phyloP scores from a whole-genome alignment of 2,113 vertebrate species.

The Megaceryle maxima region DNA sequence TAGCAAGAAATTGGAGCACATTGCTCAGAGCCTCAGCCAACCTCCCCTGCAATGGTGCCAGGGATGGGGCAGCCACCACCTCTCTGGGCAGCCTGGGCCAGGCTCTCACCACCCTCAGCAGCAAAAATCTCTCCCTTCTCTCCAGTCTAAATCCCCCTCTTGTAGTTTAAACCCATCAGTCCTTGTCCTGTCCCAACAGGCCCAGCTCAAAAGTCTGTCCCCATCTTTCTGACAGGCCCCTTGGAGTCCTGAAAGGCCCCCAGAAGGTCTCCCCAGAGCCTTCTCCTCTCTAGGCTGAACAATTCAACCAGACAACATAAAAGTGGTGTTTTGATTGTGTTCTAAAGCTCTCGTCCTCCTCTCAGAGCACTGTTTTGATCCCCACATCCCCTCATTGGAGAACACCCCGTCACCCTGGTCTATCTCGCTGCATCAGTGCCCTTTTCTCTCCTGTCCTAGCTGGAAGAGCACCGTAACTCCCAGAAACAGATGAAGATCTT shows the following conservation, averaged over 20 bases:
- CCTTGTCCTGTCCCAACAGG: background rate
- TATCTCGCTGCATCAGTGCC: background rate
- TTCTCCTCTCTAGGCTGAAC: background rate
- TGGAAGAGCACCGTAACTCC: slow-evolving; percentile 93
- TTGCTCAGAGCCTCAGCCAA: background rate
- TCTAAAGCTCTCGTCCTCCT: background rate
- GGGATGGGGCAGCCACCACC: background rate
- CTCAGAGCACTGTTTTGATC: background rate
- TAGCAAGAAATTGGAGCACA: background rate
- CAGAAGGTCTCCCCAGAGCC: too few relatives aligned
- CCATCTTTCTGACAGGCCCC: too few relatives aligned
- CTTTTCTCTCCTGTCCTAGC: slow-evolving; percentile 59
- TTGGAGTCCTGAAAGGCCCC: too few relatives aligned
- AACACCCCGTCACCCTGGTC: background rate
- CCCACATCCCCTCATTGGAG: fast-evolving
- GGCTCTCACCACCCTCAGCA: background rate
- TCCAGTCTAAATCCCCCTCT: background rate
- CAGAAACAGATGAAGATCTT: slow-evolving; percentile 94
- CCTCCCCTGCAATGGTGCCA: background rate
- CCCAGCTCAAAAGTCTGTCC: background rate
- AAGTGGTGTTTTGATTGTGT: background rate
- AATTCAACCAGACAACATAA: background rate
- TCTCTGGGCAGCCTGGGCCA: background rate
- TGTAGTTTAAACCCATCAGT: background rate
- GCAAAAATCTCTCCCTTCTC: background rate